Percentiles rank a stretch among this genome's conserved stretches.
Evolutionary conservation across 2,888 invertebrate species (phyloP).

Genomic region (Polydrusus cervinus): DNA sequence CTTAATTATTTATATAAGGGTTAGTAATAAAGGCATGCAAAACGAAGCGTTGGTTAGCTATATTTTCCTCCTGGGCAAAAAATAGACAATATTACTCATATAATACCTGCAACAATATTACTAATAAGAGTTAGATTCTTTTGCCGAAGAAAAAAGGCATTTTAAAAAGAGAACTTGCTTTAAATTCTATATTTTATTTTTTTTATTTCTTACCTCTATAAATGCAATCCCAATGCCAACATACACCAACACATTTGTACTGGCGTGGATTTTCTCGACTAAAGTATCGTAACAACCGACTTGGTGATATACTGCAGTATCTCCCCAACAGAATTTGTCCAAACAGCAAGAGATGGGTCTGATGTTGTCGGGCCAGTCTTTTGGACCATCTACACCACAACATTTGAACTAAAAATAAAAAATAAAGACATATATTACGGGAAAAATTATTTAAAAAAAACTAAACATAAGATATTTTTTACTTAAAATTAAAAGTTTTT

Average conservation of each 20-base stretch:
- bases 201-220: conserved; percentile 70
- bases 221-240: conserved; percentile 80
- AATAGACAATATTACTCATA: not conserved
- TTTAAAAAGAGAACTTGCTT: conserved; percentile 19
- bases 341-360: conserved; percentile 80
- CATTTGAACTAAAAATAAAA: conserved; percentile 72
- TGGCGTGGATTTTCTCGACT: conserved; percentile 73
- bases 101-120: not conserved
- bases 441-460: too few relatives aligned
- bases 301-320: conserved; percentile 64
- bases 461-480: too few relatives aligned
- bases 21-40: not conserved
- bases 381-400: conserved; percentile 68
- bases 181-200: not conserved
- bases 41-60: conserved; percentile 28
- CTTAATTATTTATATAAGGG: not conserved
- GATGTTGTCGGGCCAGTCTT: conserved; percentile 66
- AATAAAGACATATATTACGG: not conserved
- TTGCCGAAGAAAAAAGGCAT: conserved; percentile 12
- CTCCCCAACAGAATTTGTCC: conserved; percentile 55
- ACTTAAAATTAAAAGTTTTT: too few relatives aligned
- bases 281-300: conserved; percentile 76
- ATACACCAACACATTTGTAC: conserved; percentile 76
- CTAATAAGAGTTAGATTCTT: not conserved
- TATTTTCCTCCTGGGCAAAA: conserved; percentile 21